These are phyloP conservation scores for Rhopalosiphum maidis DNA, from an alignment of 1,140 invertebrate species.

Conservation along the genomic window DNA sequence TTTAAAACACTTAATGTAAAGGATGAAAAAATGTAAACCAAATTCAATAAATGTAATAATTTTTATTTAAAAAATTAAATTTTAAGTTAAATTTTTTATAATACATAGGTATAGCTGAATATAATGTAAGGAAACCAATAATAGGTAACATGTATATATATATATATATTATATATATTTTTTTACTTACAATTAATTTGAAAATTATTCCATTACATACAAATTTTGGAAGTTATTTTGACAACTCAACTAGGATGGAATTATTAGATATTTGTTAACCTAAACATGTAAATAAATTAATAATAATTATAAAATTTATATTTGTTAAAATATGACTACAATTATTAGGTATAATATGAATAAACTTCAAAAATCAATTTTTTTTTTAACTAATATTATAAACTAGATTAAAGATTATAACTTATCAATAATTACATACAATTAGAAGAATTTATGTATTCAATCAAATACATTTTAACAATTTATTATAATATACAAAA, in stretches of 20 bases:
- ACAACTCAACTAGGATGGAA: neutral
- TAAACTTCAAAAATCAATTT: neutral
- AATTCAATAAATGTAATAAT: neutral
- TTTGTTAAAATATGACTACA: neutral
- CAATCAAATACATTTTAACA: constrained; percentile 16
- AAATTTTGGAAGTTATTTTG: neutral
- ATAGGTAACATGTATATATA: neutral
- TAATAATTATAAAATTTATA: neutral
- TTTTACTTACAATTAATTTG: constrained; percentile 27
- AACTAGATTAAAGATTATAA: neutral
- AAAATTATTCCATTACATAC: constrained; percentile 20
- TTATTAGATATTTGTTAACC: constrained; percentile 5
- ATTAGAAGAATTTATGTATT: neutral
- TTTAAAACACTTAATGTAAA: neutral
- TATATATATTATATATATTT: neutral
- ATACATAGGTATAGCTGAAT: neutral
- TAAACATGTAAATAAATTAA: constrained; percentile 27
- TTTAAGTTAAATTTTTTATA: neutral
- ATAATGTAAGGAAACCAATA: neutral
- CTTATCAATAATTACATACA: constrained; percentile 15
- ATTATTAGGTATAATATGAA: neutral
- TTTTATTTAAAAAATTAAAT: neutral
- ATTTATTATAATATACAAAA: neutral
- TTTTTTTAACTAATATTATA: neutral
- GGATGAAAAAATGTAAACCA: neutral